Evolutionary conservation across 2,113 vertebrate genomes (phyloP).

Genomic region (Ginglymostoma cirratum): DNA sequence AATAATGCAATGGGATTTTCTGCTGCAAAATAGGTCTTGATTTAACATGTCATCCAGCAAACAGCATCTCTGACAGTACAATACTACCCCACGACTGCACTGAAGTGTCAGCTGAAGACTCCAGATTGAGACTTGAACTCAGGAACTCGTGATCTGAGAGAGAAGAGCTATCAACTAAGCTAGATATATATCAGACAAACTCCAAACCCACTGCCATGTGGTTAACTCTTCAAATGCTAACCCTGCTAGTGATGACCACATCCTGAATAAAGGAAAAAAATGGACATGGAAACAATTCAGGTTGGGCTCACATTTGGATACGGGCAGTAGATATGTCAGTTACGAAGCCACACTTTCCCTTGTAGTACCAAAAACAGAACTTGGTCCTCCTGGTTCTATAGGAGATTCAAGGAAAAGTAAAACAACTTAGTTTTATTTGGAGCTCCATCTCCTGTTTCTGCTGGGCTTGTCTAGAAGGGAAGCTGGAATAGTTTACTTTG

Average conservation of each 20-base stretch:
- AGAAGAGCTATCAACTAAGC: neutral
- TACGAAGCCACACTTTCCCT: neutral
- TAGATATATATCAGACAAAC: too few relatives aligned
- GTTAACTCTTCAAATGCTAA: too few relatives aligned
- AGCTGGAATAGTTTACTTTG: neutral
- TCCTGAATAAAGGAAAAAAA: too few relatives aligned
- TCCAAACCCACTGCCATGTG: too few relatives aligned
- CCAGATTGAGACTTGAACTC: neutral
- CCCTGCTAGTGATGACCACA: too few relatives aligned
- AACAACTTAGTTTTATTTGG: neutral
- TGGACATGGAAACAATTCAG: too few relatives aligned
- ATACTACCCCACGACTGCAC: neutral
- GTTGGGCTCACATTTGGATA: too few relatives aligned
- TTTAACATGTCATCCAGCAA: neutral
- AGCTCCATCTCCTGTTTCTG: neutral
- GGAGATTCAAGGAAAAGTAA: neutral
- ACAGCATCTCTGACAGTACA: neutral
- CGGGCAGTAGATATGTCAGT: too few relatives aligned
- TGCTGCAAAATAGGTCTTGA: neutral
- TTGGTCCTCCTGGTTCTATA: neutral
- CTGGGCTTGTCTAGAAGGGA: neutral
- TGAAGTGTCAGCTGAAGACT: neutral
- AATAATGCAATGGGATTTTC: neutral
- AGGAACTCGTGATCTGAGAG: neutral
- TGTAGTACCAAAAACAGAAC: neutral